Conservation (phyloP, 2,113 vertebrate genomes). For the Planiliza haematocheilus region DNA sequence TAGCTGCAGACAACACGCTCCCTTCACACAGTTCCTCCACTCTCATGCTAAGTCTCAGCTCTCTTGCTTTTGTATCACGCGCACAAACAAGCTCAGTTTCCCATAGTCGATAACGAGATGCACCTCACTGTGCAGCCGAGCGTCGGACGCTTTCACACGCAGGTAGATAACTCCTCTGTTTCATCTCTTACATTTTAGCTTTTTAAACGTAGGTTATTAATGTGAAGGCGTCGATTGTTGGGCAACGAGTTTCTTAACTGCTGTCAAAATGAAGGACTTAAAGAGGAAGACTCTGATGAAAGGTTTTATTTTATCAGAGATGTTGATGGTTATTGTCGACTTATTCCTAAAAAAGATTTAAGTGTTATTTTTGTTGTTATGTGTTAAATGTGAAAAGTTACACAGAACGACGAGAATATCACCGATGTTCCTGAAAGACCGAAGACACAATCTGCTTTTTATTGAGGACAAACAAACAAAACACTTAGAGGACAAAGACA, state of each 20-base stretch:
- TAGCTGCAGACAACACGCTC: background rate
- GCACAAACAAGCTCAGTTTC: slow-evolving; percentile 19
- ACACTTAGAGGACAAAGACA: too few relatives aligned
- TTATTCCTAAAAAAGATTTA: too few relatives aligned
- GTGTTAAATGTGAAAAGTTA: too few relatives aligned
- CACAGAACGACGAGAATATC: too few relatives aligned
- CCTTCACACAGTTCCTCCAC: background rate
- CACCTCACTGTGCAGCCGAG: slow-evolving; percentile 36
- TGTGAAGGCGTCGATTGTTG: background rate
- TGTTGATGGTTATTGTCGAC: too few relatives aligned
- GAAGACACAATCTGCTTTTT: too few relatives aligned
- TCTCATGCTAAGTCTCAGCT: slow-evolving; percentile 22
- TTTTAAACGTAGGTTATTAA: background rate
- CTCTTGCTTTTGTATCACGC: slow-evolving; percentile 21
- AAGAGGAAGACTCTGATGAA: background rate
- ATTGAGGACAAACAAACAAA: too few relatives aligned
- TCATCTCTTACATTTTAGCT: slow-evolving; percentile 2
- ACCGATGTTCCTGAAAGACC: too few relatives aligned
- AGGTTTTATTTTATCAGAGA: too few relatives aligned
- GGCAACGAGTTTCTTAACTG: slow-evolving; percentile 22
- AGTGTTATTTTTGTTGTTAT: too few relatives aligned
- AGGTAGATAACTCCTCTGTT: slow-evolving; percentile 10
- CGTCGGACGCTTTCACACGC: slow-evolving; percentile 19
- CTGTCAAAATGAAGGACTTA: slow-evolving; percentile 4
- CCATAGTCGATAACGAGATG: slow-evolving; percentile 28